phyloP scores from a whole-genome alignment of 1,140 invertebrate genomes.

The Sminthurinus signatus region DNA sequence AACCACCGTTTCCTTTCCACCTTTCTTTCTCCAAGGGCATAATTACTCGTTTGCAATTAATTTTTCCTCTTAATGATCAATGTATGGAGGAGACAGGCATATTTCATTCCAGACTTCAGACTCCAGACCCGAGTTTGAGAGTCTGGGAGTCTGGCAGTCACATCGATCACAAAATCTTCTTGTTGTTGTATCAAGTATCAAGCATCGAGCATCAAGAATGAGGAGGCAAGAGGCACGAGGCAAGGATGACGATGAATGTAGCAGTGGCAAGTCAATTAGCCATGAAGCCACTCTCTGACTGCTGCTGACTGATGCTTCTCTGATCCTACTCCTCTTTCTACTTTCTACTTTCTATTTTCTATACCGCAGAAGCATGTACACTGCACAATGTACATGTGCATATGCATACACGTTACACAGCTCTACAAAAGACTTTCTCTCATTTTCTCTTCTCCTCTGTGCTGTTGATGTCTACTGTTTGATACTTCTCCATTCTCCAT shows the following conservation, averaged over 20 bases:
- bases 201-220: too few species aligned
- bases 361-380: too few species aligned
- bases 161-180: constrained; percentile 10
- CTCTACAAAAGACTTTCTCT: too few species aligned
- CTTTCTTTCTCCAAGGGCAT: neutral
- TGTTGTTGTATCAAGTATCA: constrained; percentile 5
- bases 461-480: too few species aligned
- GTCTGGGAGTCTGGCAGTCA: constrained; percentile 6
- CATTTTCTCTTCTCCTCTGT: too few species aligned
- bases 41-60: constrained; percentile 14
- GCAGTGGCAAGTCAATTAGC: constrained; percentile 35
- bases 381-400: too few species aligned
- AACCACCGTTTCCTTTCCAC: neutral
- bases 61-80: constrained; percentile 15
- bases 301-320: neutral
- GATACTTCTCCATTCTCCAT: too few species aligned
- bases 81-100: constrained; percentile 16
- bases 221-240: too few species aligned
- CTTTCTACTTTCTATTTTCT: neutral
- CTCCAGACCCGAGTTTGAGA: too few species aligned
- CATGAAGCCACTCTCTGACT: constrained; percentile 17
- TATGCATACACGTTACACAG: too few species aligned
- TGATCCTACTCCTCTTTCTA: neutral
- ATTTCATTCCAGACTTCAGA: constrained; percentile 6
- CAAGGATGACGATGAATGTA: neutral